These are phyloP conservation scores for Calycopis cecrops DNA, from an alignment of 1,140 invertebrate species.

Conservation along the genomic window DNA sequence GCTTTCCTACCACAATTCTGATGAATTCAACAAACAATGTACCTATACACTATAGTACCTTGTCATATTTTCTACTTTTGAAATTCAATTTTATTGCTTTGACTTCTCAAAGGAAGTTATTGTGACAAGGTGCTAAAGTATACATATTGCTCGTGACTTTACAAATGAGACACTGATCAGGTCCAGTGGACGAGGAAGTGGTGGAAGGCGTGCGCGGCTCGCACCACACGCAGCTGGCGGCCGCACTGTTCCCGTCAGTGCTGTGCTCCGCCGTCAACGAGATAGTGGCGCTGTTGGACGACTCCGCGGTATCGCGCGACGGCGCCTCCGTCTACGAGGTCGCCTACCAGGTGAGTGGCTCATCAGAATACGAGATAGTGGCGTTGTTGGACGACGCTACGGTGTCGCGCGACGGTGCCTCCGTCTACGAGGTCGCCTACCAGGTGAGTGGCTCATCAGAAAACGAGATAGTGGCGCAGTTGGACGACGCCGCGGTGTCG, in stretches of 20 bases:
- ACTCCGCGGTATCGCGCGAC: conserved; percentile 95
- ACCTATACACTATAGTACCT: no score
- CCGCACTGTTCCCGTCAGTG: conserved; percentile 96
- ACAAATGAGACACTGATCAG: conserved; percentile 25
- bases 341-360: conserved; percentile 83
- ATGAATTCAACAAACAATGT: no score
- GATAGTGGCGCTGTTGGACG: conserved; percentile 96
- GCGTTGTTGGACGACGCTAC: conserved; percentile 96
- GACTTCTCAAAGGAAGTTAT: no score
- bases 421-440: conserved; percentile 93
- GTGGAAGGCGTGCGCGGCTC: conserved; percentile 81
- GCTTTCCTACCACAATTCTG: no score
- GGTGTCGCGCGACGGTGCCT: conserved; percentile 93
- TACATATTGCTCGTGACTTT: no score
- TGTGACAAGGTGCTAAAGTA: no score
- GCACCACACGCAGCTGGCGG: conserved; percentile 91
- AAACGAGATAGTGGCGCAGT: conserved; percentile 94
- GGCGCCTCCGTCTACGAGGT: conserved; percentile 94
- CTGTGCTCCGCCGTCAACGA: conserved; percentile 96
- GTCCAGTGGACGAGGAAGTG: conserved; percentile 79
- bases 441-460: conserved; percentile 77
- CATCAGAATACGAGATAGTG: conserved; percentile 92
- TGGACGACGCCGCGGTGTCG: conserved; percentile 97
- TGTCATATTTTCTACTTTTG: no score
- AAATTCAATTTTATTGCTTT: no score